Evolutionary conservation across 2,888 invertebrate species (phyloP).

Genomic region (Nomada ferruginata): DNA sequence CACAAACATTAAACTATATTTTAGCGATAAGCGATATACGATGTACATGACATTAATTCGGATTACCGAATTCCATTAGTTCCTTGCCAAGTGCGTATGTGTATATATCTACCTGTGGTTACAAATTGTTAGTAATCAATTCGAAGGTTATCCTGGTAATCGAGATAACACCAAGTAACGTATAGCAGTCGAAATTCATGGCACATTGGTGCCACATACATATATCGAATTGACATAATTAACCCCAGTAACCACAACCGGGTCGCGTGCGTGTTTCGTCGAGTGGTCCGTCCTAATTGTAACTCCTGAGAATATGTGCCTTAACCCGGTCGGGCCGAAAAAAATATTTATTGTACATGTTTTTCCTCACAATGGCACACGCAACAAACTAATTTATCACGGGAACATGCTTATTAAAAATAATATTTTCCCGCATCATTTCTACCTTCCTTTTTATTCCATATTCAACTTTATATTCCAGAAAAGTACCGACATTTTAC

Average conservation of each 20-base stretch:
- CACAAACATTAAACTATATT: too few species aligned
- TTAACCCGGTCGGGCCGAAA: conserved; percentile 12
- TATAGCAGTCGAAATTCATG: conserved; percentile 63
- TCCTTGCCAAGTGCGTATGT: conserved; percentile 26
- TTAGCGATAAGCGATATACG: too few species aligned
- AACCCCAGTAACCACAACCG: conserved; percentile 61
- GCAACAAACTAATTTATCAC: conserved; percentile 16
- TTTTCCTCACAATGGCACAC: background rate
- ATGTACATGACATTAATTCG: background rate
- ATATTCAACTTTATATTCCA: background rate
- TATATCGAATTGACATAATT: conserved; percentile 68
- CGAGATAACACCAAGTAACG: conserved; percentile 59
- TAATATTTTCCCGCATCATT: background rate
- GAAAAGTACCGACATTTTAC: background rate
- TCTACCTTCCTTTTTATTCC: background rate
- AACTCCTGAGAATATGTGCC: conserved; percentile 17
- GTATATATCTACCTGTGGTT: conserved; percentile 42
- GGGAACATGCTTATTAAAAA: conserved; percentile 16
- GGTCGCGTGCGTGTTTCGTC: conserved; percentile 55
- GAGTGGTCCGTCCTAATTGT: conserved; percentile 47
- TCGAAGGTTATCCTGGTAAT: conserved; percentile 58
- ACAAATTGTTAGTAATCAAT: conserved; percentile 61
- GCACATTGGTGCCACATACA: conserved; percentile 42
- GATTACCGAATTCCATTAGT: conserved; percentile 15
- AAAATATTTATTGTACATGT: conserved; percentile 19